Evolutionary conservation across 2,888 invertebrate species (phyloP), one percentile per base, ranked within the genome.

Genomic region (Ichneumoninae sp.): DNA sequence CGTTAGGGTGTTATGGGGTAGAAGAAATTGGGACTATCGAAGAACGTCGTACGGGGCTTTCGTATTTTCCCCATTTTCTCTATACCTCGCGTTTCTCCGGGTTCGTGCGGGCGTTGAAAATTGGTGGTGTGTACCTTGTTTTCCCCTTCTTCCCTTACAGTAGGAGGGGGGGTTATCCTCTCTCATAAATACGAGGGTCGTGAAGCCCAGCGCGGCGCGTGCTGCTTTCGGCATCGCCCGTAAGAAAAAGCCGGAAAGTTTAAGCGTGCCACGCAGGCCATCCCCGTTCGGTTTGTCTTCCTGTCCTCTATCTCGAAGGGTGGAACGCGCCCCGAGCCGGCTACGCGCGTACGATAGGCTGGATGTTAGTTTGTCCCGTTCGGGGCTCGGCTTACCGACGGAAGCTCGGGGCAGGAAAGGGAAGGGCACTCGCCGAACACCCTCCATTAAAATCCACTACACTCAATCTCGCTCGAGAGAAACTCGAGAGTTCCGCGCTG

Each of bases 111-210:
- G 82, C 86, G 83, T 81, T 87, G 83, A 85, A 88, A 89, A 89
- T 89, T 88, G 89, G 85, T 75, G 83, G 87, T 86, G 85, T 87
- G 78, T 73, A 82, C 74, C 65, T 74, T 83, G 83, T 83, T 70
- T 65, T 54, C 36, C 40, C 36, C 76, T 75, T 71, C 86, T 85
- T 83, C 87, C 81, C 81, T 81, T 47, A 81, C 69, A 26, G 40
- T 13, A 0, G 13, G 13, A 7, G 85, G 87, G 44, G 3, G 13
- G 44, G 44, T 86, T 74, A 89, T 89, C 88, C 88, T 33, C 16
- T 16, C 88, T 90, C 90, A 88, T 91, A 89, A 91, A 90, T 89
- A 89, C 71, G 65, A 74, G 86, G 83, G 87, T 81, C 82, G 87
- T 83, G 85, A 75, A 75, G 66, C 66, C 60, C 57, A 5, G 33